phyloP scores from a whole-genome alignment of 2,797 vertebrate genomes.

The Acanthurus tractus region DNA sequence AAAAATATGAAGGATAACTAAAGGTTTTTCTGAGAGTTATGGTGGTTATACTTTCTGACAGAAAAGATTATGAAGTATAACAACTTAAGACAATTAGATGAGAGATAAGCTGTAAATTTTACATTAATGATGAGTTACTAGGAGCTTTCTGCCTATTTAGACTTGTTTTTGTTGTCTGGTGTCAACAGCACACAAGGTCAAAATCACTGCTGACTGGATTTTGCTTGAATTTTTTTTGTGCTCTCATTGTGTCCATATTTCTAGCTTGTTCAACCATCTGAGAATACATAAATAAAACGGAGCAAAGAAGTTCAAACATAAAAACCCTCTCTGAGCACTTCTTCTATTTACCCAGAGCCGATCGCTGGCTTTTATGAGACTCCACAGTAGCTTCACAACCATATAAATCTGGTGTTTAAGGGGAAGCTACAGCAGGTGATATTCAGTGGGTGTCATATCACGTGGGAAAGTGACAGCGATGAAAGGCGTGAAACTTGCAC shows the following conservation, averaged over 20 bases:
- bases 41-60: background rate
- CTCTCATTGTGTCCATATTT: background rate
- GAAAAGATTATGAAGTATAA: background rate
- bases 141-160: background rate
- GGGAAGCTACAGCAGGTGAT: slow-evolving; percentile 66
- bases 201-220: slow-evolving; percentile 2
- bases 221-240: background rate
- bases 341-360: slow-evolving; percentile 26
- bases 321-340: slow-evolving; percentile 19
- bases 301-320: slow-evolving; percentile 24
- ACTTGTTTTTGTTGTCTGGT: slow-evolving; percentile 8
- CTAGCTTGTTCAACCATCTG: background rate
- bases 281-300: slow-evolving; percentile 25
- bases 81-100: background rate
- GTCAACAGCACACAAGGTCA: slow-evolving; percentile 12
- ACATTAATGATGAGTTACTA: slow-evolving; percentile 9
- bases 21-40: background rate
- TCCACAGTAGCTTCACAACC: slow-evolving; percentile 33
- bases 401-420: slow-evolving; percentile 45
- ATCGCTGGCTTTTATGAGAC: slow-evolving; percentile 45
- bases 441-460: slow-evolving; percentile 62
- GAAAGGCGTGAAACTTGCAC: slow-evolving; percentile 67
- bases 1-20: background rate
- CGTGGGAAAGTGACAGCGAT: slow-evolving; percentile 50
- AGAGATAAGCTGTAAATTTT: background rate